These are phyloP conservation scores for Andrena bicolor DNA, from an alignment of 2,888 invertebrate species.

Conservation along the genomic window DNA sequence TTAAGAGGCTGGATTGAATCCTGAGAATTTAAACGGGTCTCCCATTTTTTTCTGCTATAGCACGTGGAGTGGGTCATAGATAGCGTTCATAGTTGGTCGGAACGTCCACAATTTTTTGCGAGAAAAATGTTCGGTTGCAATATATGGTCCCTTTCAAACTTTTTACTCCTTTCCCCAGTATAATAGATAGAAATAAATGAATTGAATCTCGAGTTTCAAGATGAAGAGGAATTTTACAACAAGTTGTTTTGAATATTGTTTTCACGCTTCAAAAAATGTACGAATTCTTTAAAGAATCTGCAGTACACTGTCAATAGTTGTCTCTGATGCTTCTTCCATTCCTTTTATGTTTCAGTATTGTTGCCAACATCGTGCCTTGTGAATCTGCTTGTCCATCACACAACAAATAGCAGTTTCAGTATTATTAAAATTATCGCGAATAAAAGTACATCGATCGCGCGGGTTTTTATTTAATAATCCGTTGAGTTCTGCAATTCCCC, in stretches of 20 bases:
- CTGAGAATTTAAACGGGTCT: too few relatives aligned
- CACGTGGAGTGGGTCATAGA: too few relatives aligned
- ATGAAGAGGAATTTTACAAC: not conserved
- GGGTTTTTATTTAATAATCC: not conserved
- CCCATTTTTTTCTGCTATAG: too few relatives aligned
- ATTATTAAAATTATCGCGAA: constrained; percentile 26
- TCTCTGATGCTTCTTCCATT: not conserved
- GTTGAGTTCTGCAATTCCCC: not conserved
- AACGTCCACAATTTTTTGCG: too few relatives aligned
- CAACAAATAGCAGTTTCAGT: constrained; percentile 3
- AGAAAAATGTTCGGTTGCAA: not conserved
- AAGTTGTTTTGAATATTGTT: not conserved
- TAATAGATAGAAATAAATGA: not conserved
- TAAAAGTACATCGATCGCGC: not conserved
- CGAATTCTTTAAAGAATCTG: not conserved
- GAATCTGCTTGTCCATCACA: constrained; percentile 12
- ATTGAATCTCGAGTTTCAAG: not conserved
- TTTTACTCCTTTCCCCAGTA: not conserved
- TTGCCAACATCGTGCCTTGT: constrained; percentile 12
- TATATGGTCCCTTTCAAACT: not conserved
- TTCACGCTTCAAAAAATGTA: not conserved
- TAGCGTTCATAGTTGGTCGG: too few relatives aligned
- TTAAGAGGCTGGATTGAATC: not conserved
- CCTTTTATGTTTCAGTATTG: constrained; percentile 40
- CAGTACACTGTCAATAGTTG: not conserved